phyloP scores from a whole-genome alignment of 2,888 invertebrate genomes.

The Steinernema carpocapsae region DNA sequence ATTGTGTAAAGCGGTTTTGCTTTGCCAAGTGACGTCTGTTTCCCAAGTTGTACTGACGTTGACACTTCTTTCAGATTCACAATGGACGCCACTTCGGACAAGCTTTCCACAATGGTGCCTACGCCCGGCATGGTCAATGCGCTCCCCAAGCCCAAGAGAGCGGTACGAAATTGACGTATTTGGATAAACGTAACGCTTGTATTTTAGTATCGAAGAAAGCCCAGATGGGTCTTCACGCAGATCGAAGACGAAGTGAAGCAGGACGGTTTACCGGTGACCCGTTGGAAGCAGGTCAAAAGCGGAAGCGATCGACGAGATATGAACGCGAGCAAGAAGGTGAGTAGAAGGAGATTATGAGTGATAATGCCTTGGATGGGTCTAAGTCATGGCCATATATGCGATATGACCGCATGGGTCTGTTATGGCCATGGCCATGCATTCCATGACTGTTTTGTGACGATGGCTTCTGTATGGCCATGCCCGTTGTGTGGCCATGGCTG shows the following conservation, averaged over 20 bases:
- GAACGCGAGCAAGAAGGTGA: slow-evolving; percentile 93
- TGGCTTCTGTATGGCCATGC: too few relatives aligned
- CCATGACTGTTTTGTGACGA: too few relatives aligned
- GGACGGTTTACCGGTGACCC: slow-evolving; percentile 88
- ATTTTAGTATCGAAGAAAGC: slow-evolving; percentile 84
- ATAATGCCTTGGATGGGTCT: too few relatives aligned
- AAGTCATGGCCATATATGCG: too few relatives aligned
- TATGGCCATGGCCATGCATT: too few relatives aligned
- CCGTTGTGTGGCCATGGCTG: too few relatives aligned
- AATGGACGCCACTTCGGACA: neutral
- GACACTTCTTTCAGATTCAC: too few relatives aligned
- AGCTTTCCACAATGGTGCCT: slow-evolving; percentile 84
- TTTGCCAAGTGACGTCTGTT: too few relatives aligned
- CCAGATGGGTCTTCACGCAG: slow-evolving; percentile 94
- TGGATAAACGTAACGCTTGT: neutral
- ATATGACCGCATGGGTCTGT: too few relatives aligned
- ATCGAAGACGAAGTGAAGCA: slow-evolving; percentile 92
- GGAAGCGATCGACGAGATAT: slow-evolving; percentile 87
- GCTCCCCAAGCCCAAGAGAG: slow-evolving; percentile 92
- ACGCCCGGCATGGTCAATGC: slow-evolving; percentile 76
- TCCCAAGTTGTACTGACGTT: too few relatives aligned
- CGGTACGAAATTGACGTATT: slow-evolving; percentile 38
- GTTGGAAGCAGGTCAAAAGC: slow-evolving; percentile 85
- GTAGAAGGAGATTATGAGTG: too few relatives aligned
- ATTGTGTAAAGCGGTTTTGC: too few relatives aligned